These are phyloP conservation scores for Meteorus colon DNA, from an alignment of 2,888 invertebrate species.

Conservation along the genomic window DNA sequence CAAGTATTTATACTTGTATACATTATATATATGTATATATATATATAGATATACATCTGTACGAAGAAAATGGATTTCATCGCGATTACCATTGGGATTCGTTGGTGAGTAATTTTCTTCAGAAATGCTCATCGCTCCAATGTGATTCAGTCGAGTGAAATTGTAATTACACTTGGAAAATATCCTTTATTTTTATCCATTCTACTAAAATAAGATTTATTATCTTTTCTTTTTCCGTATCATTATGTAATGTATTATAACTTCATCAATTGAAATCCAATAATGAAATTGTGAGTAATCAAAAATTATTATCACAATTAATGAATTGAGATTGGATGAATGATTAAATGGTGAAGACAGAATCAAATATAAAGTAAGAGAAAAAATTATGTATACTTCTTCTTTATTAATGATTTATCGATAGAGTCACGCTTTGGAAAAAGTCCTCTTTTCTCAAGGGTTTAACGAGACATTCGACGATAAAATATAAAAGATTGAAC, in stretches of 20 bases:
- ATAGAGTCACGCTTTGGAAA: background rate
- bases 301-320: background rate
- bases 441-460: background rate
- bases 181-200: background rate
- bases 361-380: background rate
- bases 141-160: background rate
- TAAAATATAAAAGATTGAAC: slow-evolving; percentile 15
- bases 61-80: background rate
- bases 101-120: slow-evolving; percentile 50
- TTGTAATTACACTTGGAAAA: background rate
- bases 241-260: background rate
- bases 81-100: slow-evolving; percentile 39
- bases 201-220: background rate
- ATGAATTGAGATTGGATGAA: background rate
- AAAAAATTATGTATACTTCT: background rate
- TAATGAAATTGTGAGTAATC: background rate
- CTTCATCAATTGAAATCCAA: background rate
- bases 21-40: too few relatives aligned
- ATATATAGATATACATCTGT: too few relatives aligned
- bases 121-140: slow-evolving; percentile 20
- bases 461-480: slow-evolving; percentile 1
- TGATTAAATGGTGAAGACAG: background rate
- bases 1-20: background rate
- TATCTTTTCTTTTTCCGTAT: background rate
- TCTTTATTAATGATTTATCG: background rate